phyloP scores from a whole-genome alignment of 2,797 vertebrate species.

The Antennarius maculatus region DNA sequence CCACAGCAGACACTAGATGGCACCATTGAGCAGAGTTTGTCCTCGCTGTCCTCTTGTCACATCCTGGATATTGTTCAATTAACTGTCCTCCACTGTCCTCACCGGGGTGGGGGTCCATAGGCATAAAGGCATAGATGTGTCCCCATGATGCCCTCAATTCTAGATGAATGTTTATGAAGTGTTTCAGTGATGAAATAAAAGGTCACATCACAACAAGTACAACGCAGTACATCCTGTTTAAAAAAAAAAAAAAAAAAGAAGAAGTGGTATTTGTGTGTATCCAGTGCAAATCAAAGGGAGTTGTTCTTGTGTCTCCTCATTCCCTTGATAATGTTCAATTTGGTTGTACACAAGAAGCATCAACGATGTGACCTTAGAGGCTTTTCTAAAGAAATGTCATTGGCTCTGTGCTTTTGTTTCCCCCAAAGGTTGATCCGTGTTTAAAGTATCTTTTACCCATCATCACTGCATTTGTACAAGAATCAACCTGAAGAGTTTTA shows the following conservation, averaged over 20 bases:
- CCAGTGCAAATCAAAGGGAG: constrained; percentile 62
- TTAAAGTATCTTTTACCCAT: constrained; percentile 17
- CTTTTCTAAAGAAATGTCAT: constrained; percentile 73
- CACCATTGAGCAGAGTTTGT: constrained; percentile 82
- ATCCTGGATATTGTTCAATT: constrained; percentile 73
- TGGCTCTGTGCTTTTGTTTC: constrained; percentile 50
- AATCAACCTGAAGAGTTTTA: constrained; percentile 8
- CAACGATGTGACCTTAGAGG: constrained; percentile 58
- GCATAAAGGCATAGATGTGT: constrained; percentile 61
- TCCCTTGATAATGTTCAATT: constrained; percentile 64
- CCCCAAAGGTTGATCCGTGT: constrained; percentile 47
- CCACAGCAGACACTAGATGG: constrained; percentile 77
- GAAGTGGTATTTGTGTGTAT: constrained; percentile 69
- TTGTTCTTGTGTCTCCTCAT: constrained; percentile 37
- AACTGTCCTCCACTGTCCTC: constrained; percentile 66
- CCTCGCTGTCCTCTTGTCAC: constrained; percentile 35
- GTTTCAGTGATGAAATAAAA: constrained; percentile 56
- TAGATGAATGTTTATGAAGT: constrained; percentile 59
- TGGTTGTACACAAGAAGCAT: constrained; percentile 58
- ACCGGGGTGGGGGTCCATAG: constrained; percentile 55
- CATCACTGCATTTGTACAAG: constrained; percentile 14
- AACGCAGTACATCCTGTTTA: constrained; percentile 40
- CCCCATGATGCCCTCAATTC: constrained; percentile 57
- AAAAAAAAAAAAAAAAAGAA: constrained; percentile 38
- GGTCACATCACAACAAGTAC: constrained; percentile 66